Conservation (phyloP, 2,888 invertebrate species). For the Camponotus fellah region DNA sequence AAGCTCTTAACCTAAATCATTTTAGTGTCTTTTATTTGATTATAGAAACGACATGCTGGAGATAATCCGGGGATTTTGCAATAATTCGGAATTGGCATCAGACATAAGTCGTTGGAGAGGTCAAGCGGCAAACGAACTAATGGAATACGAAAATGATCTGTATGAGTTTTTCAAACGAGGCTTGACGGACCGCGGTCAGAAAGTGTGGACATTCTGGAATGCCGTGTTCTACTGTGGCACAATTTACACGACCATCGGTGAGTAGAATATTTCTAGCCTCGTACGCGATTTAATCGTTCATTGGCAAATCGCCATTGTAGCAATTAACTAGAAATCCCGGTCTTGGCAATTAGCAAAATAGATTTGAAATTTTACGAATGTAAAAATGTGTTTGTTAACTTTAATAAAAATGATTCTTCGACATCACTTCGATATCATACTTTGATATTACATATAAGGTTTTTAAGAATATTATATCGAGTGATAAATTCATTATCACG, state of each 20-base stretch:
- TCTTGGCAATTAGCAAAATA: constrained; percentile 1
- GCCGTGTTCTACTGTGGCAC: constrained; percentile 95
- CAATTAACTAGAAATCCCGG: not conserved
- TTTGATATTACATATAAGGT: no score
- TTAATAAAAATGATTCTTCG: not conserved
- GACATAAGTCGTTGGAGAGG: constrained; percentile 87
- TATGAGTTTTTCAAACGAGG: constrained; percentile 86
- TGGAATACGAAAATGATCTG: constrained; percentile 88
- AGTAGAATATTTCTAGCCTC: constrained; percentile 39
- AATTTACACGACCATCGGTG: constrained; percentile 96
- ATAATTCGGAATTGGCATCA: constrained; percentile 77
- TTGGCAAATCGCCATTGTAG: not conserved
- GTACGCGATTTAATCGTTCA: not conserved
- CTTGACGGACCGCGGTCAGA: constrained; percentile 85
- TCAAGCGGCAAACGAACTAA: constrained; percentile 86
- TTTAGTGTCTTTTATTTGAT: constrained; percentile 13
- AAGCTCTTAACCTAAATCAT: not conserved
- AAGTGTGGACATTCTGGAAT: constrained; percentile 94
- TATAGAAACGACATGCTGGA: constrained; percentile 83
- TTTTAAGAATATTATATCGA: not conserved
- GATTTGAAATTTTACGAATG: not conserved
- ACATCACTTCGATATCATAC: not conserved
- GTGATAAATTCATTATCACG: not conserved
- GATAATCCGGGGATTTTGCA: constrained; percentile 80
- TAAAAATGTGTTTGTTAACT: not conserved